Evolutionary conservation across 2,113 vertebrate genomes (phyloP), one percentile per base, ranked within the genome.

Genomic region (Campylomormyrus tamandua): DNA sequence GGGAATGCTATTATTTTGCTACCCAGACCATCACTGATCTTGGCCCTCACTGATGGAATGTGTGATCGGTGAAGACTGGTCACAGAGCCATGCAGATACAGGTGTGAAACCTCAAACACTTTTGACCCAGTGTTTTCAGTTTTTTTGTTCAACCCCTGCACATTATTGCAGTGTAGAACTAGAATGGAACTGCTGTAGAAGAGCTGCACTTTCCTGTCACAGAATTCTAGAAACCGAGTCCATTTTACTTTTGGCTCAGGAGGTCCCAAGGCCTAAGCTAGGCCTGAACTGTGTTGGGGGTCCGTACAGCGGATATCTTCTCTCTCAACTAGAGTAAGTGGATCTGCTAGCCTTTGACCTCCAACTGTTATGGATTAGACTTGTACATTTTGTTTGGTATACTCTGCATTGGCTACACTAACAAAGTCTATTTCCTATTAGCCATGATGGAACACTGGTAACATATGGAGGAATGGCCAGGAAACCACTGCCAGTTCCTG

Each of bases 401-500:
- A 80, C 35, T 39, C 42, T 56, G 56, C 35, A 53, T 19, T 2
- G 19, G 45, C 45, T 48, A 48, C 17, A 8, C 19, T 84, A 46
- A 84, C 83, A 84, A 10, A 84, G 7, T 24, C 3, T 35, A 46
- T 66, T 48, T 89, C 70, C 24, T 11, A 24, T 58, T 70, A 90
- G 93, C 27, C 39, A 89, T n/a, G 89, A 90, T 27, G 93, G 90
- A 5, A 93, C 90, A 2, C 52, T 93, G 58, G 91, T 93, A 45
- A 92, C 92, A 19, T 93, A 92, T 3, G 93, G 93, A 49, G 92
- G 90, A 3, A 93, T 93, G 93, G 87, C 93, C 50, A 92, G 90
- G 88, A 93, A 88, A 88, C 91, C 92, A n/a, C 90, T 92, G 9
- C 89, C 88, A 58, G 89, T 93, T 84, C 93, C 93, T 21, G 90